Conservation (phyloP, 2,797 vertebrate genomes). For the Parauchenoglanis punctatus region DNA sequence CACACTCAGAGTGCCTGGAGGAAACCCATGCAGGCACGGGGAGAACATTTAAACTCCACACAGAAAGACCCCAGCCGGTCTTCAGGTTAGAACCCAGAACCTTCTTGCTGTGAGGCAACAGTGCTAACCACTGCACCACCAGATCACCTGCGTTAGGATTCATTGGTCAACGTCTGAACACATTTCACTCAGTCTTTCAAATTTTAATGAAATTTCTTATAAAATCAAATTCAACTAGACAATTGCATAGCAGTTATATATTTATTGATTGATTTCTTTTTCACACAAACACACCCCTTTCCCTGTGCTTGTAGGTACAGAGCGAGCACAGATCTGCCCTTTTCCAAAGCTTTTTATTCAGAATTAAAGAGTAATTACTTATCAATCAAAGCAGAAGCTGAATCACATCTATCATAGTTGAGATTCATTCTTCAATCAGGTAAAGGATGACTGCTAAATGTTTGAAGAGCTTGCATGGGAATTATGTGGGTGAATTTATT, state of each 20-base stretch:
- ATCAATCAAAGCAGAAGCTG: not conserved
- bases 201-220: not conserved
- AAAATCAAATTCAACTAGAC: not conserved
- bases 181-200: not conserved
- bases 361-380: not conserved
- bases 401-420: not conserved
- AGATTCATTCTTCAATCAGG: not conserved
- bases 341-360: not conserved
- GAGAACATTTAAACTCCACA: too few species aligned
- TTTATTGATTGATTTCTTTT: not conserved
- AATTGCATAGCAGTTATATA: not conserved
- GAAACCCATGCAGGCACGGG: too few species aligned
- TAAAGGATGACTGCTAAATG: not conserved
- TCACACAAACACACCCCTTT: not conserved
- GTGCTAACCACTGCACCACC: too few species aligned
- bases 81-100: too few species aligned
- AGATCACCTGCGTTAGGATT: too few species aligned
- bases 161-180: not conserved
- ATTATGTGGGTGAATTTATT: slow-evolving; percentile 22
- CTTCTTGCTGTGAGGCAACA: too few species aligned
- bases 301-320: not conserved
- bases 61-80: too few species aligned
- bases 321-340: not conserved
- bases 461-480: slow-evolving; percentile 31
- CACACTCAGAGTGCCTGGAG: too few species aligned